phyloP scores from a whole-genome alignment of 1,140 invertebrate genomes.

The Scaptomyza graminum region DNA sequence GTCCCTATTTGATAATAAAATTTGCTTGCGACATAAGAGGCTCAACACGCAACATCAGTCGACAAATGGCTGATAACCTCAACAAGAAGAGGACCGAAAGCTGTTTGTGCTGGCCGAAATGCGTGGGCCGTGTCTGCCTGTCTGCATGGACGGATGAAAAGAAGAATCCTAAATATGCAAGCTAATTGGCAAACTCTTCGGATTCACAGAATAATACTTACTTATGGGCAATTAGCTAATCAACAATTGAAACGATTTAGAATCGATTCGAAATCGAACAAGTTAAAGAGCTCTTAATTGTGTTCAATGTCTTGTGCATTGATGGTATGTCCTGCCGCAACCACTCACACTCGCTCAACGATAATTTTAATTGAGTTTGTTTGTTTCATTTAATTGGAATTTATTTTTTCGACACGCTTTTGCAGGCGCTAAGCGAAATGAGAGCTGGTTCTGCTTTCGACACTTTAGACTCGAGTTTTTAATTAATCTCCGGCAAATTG shows the following conservation, averaged over 20 bases:
- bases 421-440: not conserved
- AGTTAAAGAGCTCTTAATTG: constrained; percentile 28
- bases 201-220: constrained; percentile 17
- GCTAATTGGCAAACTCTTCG: constrained; percentile 19
- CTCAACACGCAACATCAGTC: constrained; percentile 47
- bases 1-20: constrained; percentile 53
- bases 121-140: constrained; percentile 1
- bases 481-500: constrained; percentile 30
- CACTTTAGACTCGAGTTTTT: constrained; percentile 21
- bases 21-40: constrained; percentile 67
- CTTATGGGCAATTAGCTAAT: constrained; percentile 42
- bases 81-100: too few relatives aligned
- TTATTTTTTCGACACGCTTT: constrained; percentile 30
- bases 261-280: constrained; percentile 4
- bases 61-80: not conserved
- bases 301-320: not conserved
- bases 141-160: too few relatives aligned
- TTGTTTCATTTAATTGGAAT: constrained; percentile 38
- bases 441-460: constrained; percentile 22
- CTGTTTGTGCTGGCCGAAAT: constrained; percentile 1
- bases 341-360: constrained; percentile 10
- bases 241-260: constrained; percentile 6
- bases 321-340: not conserved
- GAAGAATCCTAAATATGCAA: not conserved
- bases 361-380: constrained; percentile 36